Conservation (phyloP, 2,797 vertebrate species). For the Etheostoma perlongum region DNA sequence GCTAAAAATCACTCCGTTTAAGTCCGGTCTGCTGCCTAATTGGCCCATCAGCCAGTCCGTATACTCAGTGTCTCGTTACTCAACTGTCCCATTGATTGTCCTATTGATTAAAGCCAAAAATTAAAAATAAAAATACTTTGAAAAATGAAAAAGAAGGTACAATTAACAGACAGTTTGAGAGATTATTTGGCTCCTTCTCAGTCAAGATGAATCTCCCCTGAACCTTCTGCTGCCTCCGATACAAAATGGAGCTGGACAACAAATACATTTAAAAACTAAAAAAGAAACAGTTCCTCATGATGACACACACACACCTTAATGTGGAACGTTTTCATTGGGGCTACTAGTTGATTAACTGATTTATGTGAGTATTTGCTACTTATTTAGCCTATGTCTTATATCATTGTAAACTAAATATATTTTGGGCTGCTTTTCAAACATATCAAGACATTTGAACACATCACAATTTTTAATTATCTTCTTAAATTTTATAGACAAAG, state of each 20-base stretch:
- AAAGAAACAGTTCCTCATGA: neutral
- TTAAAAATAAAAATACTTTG: neutral
- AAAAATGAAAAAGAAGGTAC: neutral
- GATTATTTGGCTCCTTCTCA: neutral
- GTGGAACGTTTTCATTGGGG: too few relatives aligned
- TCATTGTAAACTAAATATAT: neutral
- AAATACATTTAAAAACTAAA: neutral
- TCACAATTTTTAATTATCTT: neutral
- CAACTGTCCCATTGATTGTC: neutral
- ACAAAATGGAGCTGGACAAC: neutral
- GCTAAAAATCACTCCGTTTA: slow-evolving; percentile 4
- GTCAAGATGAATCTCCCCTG: too few relatives aligned
- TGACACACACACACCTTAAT: neutral
- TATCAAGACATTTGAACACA: neutral
- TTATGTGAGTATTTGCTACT: neutral
- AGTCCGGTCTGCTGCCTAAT: slow-evolving; percentile 3
- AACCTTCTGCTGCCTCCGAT: neutral
- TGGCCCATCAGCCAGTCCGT: neutral
- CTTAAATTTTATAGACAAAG: neutral
- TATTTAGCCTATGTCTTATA: neutral
- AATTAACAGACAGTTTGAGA: neutral
- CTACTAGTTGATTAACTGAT: too few relatives aligned
- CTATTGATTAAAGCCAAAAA: neutral
- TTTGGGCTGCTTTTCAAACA: neutral
- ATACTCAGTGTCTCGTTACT: slow-evolving; percentile 17